Evolutionary conservation across 2,797 vertebrate species (phyloP), one percentile per base, ranked within the genome.

Genomic region (Sebastolobus altivelis): DNA sequence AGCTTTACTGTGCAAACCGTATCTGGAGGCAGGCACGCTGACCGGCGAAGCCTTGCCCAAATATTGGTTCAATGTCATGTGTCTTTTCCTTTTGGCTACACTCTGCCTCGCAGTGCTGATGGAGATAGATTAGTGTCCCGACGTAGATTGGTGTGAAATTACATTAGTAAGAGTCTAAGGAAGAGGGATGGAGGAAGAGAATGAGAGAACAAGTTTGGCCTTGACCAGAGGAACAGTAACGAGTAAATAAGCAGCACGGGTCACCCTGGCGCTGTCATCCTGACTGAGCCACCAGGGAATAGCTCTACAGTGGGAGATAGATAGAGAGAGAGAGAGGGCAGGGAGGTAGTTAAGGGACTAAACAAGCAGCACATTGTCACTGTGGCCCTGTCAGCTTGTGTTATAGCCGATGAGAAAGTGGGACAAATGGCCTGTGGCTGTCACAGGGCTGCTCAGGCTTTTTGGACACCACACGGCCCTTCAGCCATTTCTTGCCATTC

Each of bases 351-450:
- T 86, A 52, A 84, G 72, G 75, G 65, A 87, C 81, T 35, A 74
- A 92, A 85, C 71, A 80, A 87, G 83, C 65, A 81, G 80, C 86
- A 85, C 90, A 77, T 83, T 82, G 86, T 81, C 71, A 87, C 74
- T 52, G 74, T 83, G 85, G 71, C 82, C 60, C 78, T 92, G 91
- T 89, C 88, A 88, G 79, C 61, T 81, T 27, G 58, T 58, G 75
- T 89, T 91, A 90, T 9, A 65, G 77, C 71, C 38, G 12, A 52
- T 58, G 61, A 80, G 72, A 65, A 88, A 88, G 72, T 91, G 80
- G 88, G 87, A 87, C 81, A 86, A 81, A 87, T 68, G 63, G 81
- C 83, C 73, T 31, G 54, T 27, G 70, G 91, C 85, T 77, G 61
- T 84, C 75, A 79, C 66, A 55, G 55, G 66, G 55, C 66, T 80